Evolutionary conservation across 2,797 vertebrate species (phyloP).

Genomic region (Gallinago stenura): DNA sequence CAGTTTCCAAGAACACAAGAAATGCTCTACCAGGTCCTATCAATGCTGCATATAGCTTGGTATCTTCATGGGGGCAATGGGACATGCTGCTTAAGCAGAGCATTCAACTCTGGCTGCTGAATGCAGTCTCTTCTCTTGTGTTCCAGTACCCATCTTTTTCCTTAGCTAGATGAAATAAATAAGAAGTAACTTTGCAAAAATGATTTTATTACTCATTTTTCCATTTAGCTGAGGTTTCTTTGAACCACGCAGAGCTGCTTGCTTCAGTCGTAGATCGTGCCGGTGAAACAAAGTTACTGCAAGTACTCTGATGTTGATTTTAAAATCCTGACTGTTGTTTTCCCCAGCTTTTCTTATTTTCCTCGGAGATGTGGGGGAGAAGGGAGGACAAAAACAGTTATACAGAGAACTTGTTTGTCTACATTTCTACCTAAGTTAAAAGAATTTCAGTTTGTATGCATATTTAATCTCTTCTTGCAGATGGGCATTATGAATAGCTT

Average conservation of each 20-base stretch:
- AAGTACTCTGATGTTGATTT: neutral
- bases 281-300: neutral
- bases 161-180: neutral
- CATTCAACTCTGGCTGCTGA: neutral
- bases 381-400: neutral
- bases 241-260: neutral
- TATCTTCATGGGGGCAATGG: neutral
- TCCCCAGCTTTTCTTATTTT: neutral
- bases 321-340: neutral
- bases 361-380: neutral
- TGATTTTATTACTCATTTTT: neutral
- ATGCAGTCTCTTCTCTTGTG: neutral
- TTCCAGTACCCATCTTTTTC: neutral
- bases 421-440: neutral
- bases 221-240: neutral
- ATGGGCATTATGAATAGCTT: neutral
- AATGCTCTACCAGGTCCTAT: neutral
- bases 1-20: neutral
- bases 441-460: neutral
- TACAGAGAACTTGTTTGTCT: neutral
- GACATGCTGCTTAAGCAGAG: neutral
- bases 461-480: neutral
- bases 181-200: neutral
- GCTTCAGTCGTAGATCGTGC: neutral
- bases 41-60: neutral